Conservation (phyloP, 2,113 vertebrate genomes). For the Chitala chitala region DNA sequence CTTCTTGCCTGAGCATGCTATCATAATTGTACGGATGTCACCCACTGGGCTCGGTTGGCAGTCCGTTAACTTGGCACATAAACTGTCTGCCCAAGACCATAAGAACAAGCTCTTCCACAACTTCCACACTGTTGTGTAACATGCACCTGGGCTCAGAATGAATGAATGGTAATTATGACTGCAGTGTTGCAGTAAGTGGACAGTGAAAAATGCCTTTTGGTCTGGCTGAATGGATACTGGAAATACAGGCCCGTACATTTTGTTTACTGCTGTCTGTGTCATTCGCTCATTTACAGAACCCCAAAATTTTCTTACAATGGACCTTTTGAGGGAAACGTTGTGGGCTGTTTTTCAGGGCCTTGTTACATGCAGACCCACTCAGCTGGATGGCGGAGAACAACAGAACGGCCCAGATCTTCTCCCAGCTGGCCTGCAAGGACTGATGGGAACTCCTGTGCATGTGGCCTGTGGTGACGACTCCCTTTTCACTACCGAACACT, state of each 20-base stretch:
- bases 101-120: not conserved
- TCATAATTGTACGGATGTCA: constrained; percentile 15
- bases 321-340: constrained; percentile 19
- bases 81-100: not conserved
- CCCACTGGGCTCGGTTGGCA: not conserved
- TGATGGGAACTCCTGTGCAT: not conserved
- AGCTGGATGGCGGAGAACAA: constrained; percentile 9
- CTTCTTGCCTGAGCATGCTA: not conserved
- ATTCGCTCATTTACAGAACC: constrained; percentile 19
- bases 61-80: constrained; percentile 5
- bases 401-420: not conserved
- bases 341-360: not conserved
- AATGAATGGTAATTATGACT: constrained; percentile 23
- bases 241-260: not conserved
- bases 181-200: not conserved
- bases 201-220: constrained; percentile 14
- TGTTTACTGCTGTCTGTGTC: not conserved
- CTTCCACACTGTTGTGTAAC: constrained; percentile 17
- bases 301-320: constrained; percentile 23
- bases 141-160: constrained; percentile 16
- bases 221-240: constrained; percentile 22
- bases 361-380: constrained; percentile 8
- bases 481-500: not conserved
- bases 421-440: not conserved
- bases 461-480: not conserved